Percentiles rank a stretch among this genome's conserved stretches.
These are phyloP conservation scores for Dynastes grantii DNA, from an alignment of 2,888 invertebrate genomes.

Conservation along the genomic window DNA sequence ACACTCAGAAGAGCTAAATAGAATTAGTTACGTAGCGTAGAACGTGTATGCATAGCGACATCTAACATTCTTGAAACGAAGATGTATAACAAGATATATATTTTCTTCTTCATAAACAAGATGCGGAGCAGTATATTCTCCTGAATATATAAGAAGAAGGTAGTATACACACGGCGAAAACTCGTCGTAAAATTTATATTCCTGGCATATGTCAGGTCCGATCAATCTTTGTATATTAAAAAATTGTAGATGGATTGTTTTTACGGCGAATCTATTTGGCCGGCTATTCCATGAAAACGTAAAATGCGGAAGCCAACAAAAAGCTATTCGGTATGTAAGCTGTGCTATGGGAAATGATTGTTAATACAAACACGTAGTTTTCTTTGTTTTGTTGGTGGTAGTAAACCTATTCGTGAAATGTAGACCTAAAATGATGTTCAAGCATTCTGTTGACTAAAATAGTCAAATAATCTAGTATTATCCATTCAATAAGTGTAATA, in stretches of 20 bases:
- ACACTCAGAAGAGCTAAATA: not conserved
- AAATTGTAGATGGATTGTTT: conserved; percentile 21
- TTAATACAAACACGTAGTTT: no score
- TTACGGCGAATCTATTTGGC: conserved; percentile 1
- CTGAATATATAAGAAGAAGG: conserved; percentile 14
- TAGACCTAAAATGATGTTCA: no score
- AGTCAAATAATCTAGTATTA: no score
- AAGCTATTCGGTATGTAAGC: not conserved
- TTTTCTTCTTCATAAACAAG: conserved; percentile 33
- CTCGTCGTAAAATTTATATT: conserved; percentile 10
- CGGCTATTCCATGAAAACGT: not conserved
- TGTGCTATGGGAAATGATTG: no score
- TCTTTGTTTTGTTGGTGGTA: no score
- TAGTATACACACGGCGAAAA: not conserved
- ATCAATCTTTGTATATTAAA: conserved; percentile 30
- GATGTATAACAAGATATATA: conserved; percentile 20
- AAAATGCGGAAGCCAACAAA: not conserved
- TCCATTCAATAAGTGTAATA: no score
- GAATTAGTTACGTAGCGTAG: not conserved
- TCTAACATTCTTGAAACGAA: conserved; percentile 16
- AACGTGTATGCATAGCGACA: not conserved
- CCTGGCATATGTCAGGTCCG: conserved; percentile 21
- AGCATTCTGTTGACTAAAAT: no score
- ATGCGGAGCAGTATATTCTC: not conserved
- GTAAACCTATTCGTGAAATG: no score